Evolutionary conservation across 2,113 vertebrate genomes (phyloP).

Genomic region (Delphinus delphis): DNA sequence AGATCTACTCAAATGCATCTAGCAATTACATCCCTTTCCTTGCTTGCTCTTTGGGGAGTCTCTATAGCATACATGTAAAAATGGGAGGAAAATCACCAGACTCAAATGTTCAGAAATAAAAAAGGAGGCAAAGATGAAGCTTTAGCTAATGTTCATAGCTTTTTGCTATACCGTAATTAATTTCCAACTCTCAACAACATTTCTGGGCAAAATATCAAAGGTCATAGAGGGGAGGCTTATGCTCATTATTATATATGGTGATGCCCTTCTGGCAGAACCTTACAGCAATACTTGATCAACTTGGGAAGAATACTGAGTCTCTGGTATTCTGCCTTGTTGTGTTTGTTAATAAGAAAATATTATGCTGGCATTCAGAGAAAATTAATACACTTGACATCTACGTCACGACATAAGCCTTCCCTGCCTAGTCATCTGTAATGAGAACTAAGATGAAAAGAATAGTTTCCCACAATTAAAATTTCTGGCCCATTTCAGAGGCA

Average conservation of each 20-base stretch:
- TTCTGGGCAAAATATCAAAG: slow-evolving; percentile 33
- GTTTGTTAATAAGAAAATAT: slow-evolving; percentile 1
- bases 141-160: background rate
- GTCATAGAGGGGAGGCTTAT: background rate
- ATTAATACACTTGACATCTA: background rate
- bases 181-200: slow-evolving; percentile 14
- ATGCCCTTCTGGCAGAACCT: background rate
- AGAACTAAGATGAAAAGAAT: slow-evolving; percentile 4
- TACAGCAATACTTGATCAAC: background rate
- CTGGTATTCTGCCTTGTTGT: background rate
- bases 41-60: background rate
- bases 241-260: background rate
- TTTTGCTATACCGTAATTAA: slow-evolving; percentile 10
- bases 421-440: background rate
- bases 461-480: background rate
- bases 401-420: background rate
- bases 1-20: slow-evolving; percentile 1
- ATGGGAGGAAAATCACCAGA: background rate
- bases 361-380: background rate
- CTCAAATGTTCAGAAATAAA: background rate
- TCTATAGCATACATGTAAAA: background rate
- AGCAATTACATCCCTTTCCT: slow-evolving; percentile 18
- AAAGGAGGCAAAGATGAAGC: background rate
- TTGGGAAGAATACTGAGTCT: background rate
- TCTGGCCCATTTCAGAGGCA: background rate